phyloP scores from a whole-genome alignment of 2,888 invertebrate species.

The Geotrupes spiniger region DNA sequence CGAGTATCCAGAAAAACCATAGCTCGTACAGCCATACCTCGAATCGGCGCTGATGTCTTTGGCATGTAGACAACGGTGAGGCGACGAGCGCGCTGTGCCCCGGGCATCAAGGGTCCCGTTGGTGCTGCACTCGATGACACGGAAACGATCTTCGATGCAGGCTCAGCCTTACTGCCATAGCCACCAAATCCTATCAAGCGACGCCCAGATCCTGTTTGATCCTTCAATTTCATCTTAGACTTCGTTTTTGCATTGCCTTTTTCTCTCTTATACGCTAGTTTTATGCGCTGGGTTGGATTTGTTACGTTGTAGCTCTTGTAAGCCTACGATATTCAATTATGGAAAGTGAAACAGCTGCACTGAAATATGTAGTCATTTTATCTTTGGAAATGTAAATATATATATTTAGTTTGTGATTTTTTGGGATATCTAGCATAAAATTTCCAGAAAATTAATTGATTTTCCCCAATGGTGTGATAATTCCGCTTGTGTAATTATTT shows the following conservation, averaged over 20 bases:
- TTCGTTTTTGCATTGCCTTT: slow-evolving; percentile 18
- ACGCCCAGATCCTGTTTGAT: slow-evolving; percentile 29
- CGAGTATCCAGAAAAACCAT: slow-evolving; percentile 66
- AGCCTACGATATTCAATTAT: no score
- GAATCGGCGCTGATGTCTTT: slow-evolving; percentile 47
- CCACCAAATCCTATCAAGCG: background rate
- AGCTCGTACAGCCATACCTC: slow-evolving; percentile 61
- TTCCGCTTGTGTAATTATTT: no score
- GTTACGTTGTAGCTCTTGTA: slow-evolving; percentile 19
- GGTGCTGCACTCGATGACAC: background rate
- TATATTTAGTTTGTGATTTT: no score
- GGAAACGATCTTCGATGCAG: background rate
- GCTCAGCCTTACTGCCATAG: no score
- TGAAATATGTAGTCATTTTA: no score
- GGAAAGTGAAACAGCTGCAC: no score
- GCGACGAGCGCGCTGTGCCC: slow-evolving; percentile 36
- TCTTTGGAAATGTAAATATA: no score
- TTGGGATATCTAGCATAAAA: no score
- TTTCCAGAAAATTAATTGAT: no score
- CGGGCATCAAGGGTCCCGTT: background rate
- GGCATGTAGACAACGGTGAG: slow-evolving; percentile 51
- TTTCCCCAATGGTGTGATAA: no score
- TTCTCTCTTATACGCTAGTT: slow-evolving; percentile 55
- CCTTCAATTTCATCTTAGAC: no score
- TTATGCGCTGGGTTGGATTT: slow-evolving; percentile 47